Percentiles rank a stretch among this genome's conserved stretches.
Evolutionary conservation across 2,113 vertebrate genomes (phyloP).

Genomic region (Chaetodon auriga): DNA sequence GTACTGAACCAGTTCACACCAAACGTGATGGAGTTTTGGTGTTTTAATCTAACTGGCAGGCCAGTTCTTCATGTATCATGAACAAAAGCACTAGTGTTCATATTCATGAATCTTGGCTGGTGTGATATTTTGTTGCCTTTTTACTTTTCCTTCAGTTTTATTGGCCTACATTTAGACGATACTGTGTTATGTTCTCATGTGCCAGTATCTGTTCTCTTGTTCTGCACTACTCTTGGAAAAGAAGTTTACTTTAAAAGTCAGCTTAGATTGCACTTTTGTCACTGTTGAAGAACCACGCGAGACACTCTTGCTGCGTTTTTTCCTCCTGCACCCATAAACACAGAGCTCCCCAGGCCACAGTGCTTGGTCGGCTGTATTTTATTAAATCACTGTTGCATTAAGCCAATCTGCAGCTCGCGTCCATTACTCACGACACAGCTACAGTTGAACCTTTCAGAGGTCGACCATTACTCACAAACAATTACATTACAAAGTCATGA

Average conservation of each 20-base stretch:
- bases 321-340: conserved; percentile 34
- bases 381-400: conserved; percentile 78
- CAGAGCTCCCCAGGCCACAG: conserved; percentile 48
- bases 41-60: neutral
- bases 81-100: neutral
- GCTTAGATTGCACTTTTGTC: conserved; percentile 16
- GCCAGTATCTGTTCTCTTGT: conserved; percentile 2
- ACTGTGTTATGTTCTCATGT: no score
- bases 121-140: conserved; percentile 4
- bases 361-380: conserved; percentile 64
- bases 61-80: neutral
- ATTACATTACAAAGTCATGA: conserved; percentile 46
- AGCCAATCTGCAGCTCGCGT: conserved; percentile 54
- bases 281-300: conserved; percentile 32
- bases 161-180: conserved; percentile 33
- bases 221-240: conserved; percentile 27
- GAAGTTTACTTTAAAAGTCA: conserved; percentile 41
- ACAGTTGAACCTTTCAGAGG: conserved; percentile 50
- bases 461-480: conserved; percentile 54
- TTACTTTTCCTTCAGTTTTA: conserved; percentile 20
- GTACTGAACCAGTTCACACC: neutral
- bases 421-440: conserved; percentile 70
- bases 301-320: conserved; percentile 29
- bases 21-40: neutral
- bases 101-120: neutral